Percentiles rank a stretch among this genome's conserved stretches.
Evolutionary conservation across 1,140 invertebrate genomes (phyloP).

Genomic region (Drosophila varians): DNA sequence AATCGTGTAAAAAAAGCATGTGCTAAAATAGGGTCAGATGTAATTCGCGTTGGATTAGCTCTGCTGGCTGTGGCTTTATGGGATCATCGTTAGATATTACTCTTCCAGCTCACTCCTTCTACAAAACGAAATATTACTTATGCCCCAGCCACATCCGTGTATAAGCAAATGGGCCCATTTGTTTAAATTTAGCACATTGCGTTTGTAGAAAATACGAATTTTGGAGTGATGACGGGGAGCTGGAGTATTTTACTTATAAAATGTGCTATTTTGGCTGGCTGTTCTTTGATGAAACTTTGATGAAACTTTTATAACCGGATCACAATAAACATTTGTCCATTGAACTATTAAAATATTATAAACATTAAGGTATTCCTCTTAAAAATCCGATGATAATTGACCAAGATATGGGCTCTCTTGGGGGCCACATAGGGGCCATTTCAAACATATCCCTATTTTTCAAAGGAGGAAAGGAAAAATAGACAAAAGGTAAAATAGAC

Average conservation of each 20-base stretch:
- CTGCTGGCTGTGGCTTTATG: not conserved
- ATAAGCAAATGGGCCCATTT: conserved; percentile 56
- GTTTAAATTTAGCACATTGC: conserved; percentile 72
- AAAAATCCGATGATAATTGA: too few relatives aligned
- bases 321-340: too few relatives aligned
- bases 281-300: too few relatives aligned
- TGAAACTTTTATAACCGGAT: too few relatives aligned
- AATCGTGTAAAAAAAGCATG: conserved; percentile 23
- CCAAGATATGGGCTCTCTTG: too few relatives aligned
- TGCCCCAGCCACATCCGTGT: conserved; percentile 2
- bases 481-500: too few relatives aligned
- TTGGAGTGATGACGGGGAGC: conserved; percentile 9
- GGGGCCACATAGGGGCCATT: too few relatives aligned
- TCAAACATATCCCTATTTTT: too few relatives aligned
- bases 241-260: conserved; percentile 14
- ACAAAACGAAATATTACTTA: conserved; percentile 6
- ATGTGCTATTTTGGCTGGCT: too few relatives aligned
- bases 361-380: too few relatives aligned
- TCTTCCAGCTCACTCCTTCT: conserved; percentile 8
- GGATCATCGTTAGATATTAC: conserved; percentile 4
- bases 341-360: too few relatives aligned
- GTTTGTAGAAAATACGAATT: conserved; percentile 66
- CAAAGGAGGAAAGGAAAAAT: too few relatives aligned
- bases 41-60: conserved; percentile 1
- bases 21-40: conserved; percentile 30